Conservation (phyloP, 2,113 vertebrate species). For the Macquaria australasica region DNA sequence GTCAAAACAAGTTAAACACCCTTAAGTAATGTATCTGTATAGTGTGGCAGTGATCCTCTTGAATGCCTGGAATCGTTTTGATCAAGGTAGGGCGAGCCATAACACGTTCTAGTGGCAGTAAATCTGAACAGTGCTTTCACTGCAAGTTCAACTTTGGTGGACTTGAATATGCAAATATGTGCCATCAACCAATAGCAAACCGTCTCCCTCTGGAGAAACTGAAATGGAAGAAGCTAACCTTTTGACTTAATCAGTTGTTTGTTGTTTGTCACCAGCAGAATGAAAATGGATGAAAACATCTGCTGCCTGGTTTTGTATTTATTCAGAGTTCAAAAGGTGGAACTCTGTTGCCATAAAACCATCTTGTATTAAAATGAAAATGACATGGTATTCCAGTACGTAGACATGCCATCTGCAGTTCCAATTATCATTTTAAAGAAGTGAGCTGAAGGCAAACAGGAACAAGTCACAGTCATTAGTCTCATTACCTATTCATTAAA, state of each 20-base stretch:
- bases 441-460: conserved; percentile 13
- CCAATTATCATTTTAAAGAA: neutral
- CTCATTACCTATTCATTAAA: conserved; percentile 33
- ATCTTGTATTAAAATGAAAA: neutral
- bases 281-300: neutral
- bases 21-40: neutral
- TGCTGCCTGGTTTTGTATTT: neutral
- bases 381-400: neutral
- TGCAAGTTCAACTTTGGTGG: neutral
- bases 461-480: conserved; percentile 16
- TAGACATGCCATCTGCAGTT: conserved; percentile 1
- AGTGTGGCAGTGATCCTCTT: neutral
- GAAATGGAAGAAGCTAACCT: neutral
- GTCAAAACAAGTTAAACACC: neutral
- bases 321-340: neutral
- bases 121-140: neutral
- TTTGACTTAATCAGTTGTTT: neutral
- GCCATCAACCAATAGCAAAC: neutral
- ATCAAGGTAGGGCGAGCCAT: neutral
- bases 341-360: neutral
- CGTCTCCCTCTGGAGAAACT: too few relatives aligned
- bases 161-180: neutral
- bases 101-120: neutral
- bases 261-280: too few relatives aligned
- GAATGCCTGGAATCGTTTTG: neutral